phyloP scores from a whole-genome alignment of 2,113 vertebrate genomes.

The Myotis davidii region DNA sequence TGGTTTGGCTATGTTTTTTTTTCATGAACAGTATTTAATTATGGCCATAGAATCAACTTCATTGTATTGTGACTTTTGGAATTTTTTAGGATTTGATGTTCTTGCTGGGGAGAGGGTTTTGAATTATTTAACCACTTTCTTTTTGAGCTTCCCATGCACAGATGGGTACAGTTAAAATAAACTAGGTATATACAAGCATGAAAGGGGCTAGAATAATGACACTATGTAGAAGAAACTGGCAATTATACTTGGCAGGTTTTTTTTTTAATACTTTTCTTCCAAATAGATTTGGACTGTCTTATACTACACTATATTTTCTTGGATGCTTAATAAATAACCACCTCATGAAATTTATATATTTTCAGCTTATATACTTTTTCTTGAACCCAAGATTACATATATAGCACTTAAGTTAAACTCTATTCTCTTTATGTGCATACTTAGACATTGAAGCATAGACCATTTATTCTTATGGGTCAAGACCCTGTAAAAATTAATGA shows the following conservation, averaged over 20 bases:
- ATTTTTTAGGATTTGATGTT: slow-evolving; percentile 49
- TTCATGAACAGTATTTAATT: slow-evolving; percentile 50
- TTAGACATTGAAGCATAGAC: slow-evolving; percentile 76
- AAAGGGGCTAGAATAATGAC: not conserved
- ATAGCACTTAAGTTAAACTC: slow-evolving; percentile 69
- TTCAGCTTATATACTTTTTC: slow-evolving; percentile 61
- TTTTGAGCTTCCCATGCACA: slow-evolving; percentile 10
- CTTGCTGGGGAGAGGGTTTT: slow-evolving; percentile 13
- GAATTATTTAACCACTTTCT: slow-evolving; percentile 1
- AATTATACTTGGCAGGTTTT: not conserved
- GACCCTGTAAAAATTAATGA: slow-evolving; percentile 80
- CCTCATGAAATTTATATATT: slow-evolving; percentile 40
- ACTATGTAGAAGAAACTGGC: not conserved
- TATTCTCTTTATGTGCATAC: slow-evolving; percentile 78
- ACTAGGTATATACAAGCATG: not conserved
- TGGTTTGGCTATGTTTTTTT: slow-evolving; percentile 8
- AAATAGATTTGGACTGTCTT: slow-evolving; percentile 31
- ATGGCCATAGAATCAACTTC: slow-evolving; percentile 5
- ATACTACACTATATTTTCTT: slow-evolving; percentile 12
- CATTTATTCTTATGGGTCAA: slow-evolving; percentile 79
- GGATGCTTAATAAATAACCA: slow-evolving; percentile 57
- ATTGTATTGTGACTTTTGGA: slow-evolving; percentile 28
- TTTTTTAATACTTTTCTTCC: not conserved
- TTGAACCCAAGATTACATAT: slow-evolving; percentile 47
- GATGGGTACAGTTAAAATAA: slow-evolving; percentile 29